phyloP scores from a whole-genome alignment of 2,113 vertebrate species.

The Crotalus viridis region DNA sequence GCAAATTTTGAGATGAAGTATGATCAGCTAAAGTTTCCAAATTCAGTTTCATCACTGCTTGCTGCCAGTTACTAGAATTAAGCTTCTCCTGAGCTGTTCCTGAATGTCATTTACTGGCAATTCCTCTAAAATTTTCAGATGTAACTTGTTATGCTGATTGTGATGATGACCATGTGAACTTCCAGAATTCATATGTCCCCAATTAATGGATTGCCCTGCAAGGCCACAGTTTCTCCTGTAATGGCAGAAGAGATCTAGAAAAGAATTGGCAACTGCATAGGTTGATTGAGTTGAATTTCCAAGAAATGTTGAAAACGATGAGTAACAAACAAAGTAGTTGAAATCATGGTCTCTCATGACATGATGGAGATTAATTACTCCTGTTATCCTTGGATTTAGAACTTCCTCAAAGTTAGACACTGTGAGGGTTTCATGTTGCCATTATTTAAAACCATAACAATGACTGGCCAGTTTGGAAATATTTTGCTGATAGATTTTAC shows the following conservation, averaged over 20 bases:
- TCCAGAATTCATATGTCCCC: conserved; percentile 83
- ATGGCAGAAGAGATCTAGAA: conserved; percentile 81
- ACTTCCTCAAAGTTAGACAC: conserved; percentile 75
- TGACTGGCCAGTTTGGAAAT: conserved; percentile 69
- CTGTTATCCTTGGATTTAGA: conserved; percentile 80
- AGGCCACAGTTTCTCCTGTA: conserved; percentile 80
- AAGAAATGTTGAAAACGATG: conserved; percentile 82
- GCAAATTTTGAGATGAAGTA: conserved; percentile 65
- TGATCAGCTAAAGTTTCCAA: conserved; percentile 67
- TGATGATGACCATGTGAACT: conserved; percentile 73
- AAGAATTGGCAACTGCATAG: conserved; percentile 88
- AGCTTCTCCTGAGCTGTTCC: conserved; percentile 71
- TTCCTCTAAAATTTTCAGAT: conserved; percentile 75
- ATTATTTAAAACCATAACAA: conserved; percentile 73
- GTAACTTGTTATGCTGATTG: conserved; percentile 74
- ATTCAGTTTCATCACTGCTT: conserved; percentile 77
- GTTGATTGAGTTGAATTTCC: conserved; percentile 81
- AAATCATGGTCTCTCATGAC: conserved; percentile 75
- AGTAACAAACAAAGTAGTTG: conserved; percentile 87
- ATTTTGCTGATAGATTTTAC: conserved; percentile 63
- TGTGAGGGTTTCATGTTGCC: conserved; percentile 72
- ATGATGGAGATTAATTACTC: conserved; percentile 79
- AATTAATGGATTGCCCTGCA: conserved; percentile 83
- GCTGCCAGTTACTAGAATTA: conserved; percentile 74
- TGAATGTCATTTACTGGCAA: conserved; percentile 76